Evolutionary conservation across 2,888 invertebrate species (phyloP).

Genomic region (Mesorhabditis belari): DNA sequence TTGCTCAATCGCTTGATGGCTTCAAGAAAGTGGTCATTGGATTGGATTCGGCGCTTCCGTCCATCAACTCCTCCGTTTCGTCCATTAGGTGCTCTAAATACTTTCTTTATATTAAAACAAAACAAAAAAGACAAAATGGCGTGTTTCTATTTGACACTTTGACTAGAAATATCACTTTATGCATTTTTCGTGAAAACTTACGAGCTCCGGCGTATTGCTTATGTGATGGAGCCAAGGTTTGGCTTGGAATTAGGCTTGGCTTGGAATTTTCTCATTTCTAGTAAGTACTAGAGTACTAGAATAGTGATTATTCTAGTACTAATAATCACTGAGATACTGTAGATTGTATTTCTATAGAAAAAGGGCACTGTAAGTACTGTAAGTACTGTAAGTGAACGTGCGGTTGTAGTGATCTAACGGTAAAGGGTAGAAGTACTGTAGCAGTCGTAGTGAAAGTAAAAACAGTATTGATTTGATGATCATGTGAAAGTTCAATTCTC

Average conservation of each 20-base stretch:
- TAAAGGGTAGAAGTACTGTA: no score
- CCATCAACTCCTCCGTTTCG: constrained; percentile 37
- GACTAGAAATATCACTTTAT: no score
- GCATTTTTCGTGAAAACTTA: constrained; percentile 16
- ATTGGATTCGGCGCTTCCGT: constrained; percentile 35
- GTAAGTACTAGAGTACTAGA: not conserved
- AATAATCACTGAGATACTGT: not conserved
- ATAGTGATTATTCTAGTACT: not conserved
- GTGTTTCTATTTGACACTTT: no score
- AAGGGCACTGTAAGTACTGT: no score
- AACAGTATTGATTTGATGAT: no score
- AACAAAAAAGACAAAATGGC: not conserved
- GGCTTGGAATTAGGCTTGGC: not conserved
- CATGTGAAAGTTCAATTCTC: no score
- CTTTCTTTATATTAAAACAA: not conserved
- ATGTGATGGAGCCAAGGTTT: constrained; percentile 63
- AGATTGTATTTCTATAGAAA: no score
- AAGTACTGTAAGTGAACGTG: no score
- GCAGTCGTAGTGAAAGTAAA: no score
- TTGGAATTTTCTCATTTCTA: no score
- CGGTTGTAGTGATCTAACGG: no score
- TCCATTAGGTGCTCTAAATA: constrained; percentile 21
- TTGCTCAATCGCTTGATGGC: constrained; percentile 32
- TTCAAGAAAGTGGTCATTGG: constrained; percentile 49
- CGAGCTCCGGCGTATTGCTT: constrained; percentile 52